A percentile compares a stretch with the other conserved stretches of the same genome.
phyloP scores from a whole-genome alignment of 1,140 invertebrate species.

The Ips nitidus region DNA sequence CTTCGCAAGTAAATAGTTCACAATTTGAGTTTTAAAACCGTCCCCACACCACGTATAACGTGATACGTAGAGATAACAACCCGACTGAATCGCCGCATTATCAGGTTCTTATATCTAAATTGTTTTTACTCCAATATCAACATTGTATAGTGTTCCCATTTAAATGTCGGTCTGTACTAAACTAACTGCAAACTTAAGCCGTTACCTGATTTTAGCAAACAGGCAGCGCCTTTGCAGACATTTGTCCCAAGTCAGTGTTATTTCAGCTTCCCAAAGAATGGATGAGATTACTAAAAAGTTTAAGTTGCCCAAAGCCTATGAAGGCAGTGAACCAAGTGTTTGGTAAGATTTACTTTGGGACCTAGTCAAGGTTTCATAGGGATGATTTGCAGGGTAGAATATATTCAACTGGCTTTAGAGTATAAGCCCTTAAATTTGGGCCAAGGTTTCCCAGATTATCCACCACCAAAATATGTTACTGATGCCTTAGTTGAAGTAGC shows the following conservation, averaged over 20 bases:
- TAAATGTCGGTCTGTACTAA: background rate
- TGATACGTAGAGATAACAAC: too few species aligned
- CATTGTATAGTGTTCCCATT: background rate
- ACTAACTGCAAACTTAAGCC: background rate
- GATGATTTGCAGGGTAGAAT: slow-evolving; percentile 81
- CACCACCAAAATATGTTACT: slow-evolving; percentile 80
- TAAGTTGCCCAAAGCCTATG: slow-evolving; percentile 40
- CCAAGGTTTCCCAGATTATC: slow-evolving; percentile 96
- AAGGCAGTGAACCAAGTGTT: slow-evolving; percentile 43
- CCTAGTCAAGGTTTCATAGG: background rate
- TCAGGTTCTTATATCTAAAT: too few species aligned
- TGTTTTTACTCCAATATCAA: too few species aligned
- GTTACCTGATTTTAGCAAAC: background rate
- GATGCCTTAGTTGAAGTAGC: slow-evolving; percentile 73
- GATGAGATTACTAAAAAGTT: slow-evolving; percentile 41
- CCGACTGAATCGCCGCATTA: too few species aligned
- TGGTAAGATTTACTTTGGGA: slow-evolving; percentile 38
- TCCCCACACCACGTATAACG: too few species aligned
- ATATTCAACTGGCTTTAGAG: slow-evolving; percentile 82
- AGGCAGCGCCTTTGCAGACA: too few species aligned
- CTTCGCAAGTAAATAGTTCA: too few species aligned
- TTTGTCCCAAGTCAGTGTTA: too few species aligned
- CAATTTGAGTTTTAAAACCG: too few species aligned
- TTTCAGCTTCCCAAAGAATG: background rate
- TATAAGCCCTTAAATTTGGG: slow-evolving; percentile 94